These are phyloP conservation scores for Crotophaga sulcirostris DNA, from an alignment of 2,113 vertebrate species.

Conservation along the genomic window DNA sequence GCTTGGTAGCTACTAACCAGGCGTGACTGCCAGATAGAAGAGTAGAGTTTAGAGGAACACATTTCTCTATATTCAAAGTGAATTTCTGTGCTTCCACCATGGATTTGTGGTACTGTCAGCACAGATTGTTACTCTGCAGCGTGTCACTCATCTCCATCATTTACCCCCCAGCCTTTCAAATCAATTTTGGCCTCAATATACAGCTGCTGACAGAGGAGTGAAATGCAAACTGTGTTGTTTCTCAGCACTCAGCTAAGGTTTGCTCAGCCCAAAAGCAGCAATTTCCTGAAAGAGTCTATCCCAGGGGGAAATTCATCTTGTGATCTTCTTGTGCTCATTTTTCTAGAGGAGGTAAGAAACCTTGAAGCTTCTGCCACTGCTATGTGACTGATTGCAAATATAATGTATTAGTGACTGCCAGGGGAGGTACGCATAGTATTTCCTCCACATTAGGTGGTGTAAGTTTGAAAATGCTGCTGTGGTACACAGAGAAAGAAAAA, in stretches of 20 bases:
- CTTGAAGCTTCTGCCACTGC: neutral
- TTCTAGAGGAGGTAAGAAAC: neutral
- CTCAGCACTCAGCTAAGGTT: neutral
- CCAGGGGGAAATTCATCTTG: neutral
- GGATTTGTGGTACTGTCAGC: neutral
- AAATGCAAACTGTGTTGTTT: neutral
- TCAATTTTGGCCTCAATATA: neutral
- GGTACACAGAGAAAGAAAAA: neutral
- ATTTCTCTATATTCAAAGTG: neutral
- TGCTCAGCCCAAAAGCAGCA: neutral
- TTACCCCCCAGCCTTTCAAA: neutral
- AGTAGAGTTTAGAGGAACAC: neutral
- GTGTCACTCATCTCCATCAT: neutral
- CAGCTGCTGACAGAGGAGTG: neutral
- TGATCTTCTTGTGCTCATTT: neutral
- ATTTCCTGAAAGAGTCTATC: neutral
- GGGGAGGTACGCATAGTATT: neutral
- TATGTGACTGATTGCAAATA: neutral
- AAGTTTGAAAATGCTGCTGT: neutral
- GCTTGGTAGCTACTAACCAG: neutral
- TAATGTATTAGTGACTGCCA: neutral
- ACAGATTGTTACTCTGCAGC: accelerated
- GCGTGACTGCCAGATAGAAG: neutral
- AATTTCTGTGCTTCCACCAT: neutral
- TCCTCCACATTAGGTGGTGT: neutral